A percentile compares a stretch with the other conserved stretches of the same genome.
phyloP scores from a whole-genome alignment of 2,113 vertebrate species.

The Entosphenus tridentatus region DNA sequence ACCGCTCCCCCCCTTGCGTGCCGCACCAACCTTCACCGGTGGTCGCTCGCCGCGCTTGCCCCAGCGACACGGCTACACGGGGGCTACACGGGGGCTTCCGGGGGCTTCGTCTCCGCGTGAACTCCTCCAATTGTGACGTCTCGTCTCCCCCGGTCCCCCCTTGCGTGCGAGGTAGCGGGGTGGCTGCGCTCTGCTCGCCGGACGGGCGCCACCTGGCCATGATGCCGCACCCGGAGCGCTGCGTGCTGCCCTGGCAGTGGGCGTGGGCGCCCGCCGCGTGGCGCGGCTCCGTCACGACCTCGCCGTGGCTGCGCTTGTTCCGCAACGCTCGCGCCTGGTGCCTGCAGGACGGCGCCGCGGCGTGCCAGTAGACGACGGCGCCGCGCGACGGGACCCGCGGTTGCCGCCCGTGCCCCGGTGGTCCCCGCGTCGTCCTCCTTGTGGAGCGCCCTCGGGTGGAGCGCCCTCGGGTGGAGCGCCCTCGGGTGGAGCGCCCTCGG shows the following conservation, averaged over 20 bases:
- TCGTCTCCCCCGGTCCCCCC: too few relatives aligned
- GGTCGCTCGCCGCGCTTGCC: too few relatives aligned
- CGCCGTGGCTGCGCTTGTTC: slow-evolving; percentile 55
- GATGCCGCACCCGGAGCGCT: slow-evolving; percentile 70
- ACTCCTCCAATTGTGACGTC: too few relatives aligned
- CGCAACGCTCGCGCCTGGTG: slow-evolving; percentile 48
- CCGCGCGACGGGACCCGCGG: not conserved
- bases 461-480: too few relatives aligned
- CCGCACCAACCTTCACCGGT: too few relatives aligned
- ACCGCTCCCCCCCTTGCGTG: too few relatives aligned
- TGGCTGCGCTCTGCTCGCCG: slow-evolving; percentile 41
- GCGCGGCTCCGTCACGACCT: slow-evolving; percentile 21
- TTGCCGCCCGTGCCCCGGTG: not conserved
- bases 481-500: too few relatives aligned
- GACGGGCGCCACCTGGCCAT: slow-evolving; percentile 58
- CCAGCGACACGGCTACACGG: too few relatives aligned
- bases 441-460: slow-evolving; percentile 1
- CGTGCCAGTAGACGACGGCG: not conserved
- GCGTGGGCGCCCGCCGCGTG: slow-evolving; percentile 35
- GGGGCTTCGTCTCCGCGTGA: too few relatives aligned
- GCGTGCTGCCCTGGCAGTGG: slow-evolving; percentile 63
- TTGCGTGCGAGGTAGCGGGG: slow-evolving; percentile 14
- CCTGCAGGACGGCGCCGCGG: slow-evolving; percentile 11
- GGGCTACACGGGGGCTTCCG: too few relatives aligned
- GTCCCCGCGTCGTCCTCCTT: slow-evolving; percentile 4